Evolutionary conservation across 2,113 vertebrate genomes (phyloP).

Genomic region (Ailuropoda melanoleuca): DNA sequence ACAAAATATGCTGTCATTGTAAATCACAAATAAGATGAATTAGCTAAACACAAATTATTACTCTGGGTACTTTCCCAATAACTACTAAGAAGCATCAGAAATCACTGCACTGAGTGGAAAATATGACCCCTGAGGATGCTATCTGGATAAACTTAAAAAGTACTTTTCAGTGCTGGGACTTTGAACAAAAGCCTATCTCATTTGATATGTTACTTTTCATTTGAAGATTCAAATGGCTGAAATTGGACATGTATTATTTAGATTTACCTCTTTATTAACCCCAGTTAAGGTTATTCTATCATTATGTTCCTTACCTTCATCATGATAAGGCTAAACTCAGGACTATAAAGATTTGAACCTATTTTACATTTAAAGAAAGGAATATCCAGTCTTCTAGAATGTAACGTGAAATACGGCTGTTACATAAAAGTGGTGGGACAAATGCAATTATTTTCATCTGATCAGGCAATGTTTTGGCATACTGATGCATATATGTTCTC

Average conservation of each 20-base stretch:
- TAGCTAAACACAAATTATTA: slow-evolving; percentile 24
- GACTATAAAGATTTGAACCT: not conserved
- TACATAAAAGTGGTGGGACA: not conserved
- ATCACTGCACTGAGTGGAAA: slow-evolving; percentile 28
- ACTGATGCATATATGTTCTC: not conserved
- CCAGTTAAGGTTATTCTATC: not conserved
- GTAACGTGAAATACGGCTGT: not conserved
- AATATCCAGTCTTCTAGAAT: not conserved
- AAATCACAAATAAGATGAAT: slow-evolving; percentile 42
- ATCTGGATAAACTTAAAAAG: slow-evolving; percentile 35
- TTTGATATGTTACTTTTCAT: slow-evolving; percentile 47
- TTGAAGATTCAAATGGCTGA: slow-evolving; percentile 55
- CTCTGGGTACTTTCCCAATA: slow-evolving; percentile 30
- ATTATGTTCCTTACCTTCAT: slow-evolving; percentile 3
- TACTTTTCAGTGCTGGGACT: not conserved
- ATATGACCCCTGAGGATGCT: slow-evolving; percentile 19
- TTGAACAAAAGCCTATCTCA: slow-evolving; percentile 20
- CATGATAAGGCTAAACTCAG: not conserved
- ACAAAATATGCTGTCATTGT: slow-evolving; percentile 15
- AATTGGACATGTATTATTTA: slow-evolving; percentile 54
- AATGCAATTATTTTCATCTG: slow-evolving; percentile 38
- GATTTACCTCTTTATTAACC: slow-evolving; percentile 33
- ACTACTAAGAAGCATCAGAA: slow-evolving; percentile 47
- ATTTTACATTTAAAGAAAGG: slow-evolving; percentile 29
- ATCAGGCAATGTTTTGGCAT: not conserved